Evolutionary conservation across 2,888 invertebrate species (phyloP), one percentile per base, ranked within the genome.

Genomic region (Augiades crinisus): DNA sequence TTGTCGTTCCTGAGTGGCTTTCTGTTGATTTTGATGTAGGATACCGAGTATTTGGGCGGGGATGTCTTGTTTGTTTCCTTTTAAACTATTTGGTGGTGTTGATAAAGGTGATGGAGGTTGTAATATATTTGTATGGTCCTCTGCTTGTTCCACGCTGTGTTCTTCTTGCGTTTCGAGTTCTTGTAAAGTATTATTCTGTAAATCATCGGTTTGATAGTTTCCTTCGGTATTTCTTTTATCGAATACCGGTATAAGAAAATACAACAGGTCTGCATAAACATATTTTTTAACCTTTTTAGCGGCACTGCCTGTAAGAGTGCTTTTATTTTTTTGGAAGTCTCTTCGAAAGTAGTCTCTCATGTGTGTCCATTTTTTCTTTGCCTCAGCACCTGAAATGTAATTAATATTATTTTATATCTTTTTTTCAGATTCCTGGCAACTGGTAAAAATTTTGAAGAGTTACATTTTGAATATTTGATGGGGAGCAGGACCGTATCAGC

Each of bases 381-480:
- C 8, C n/a, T 54, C 53, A 30, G 49, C 33, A 53, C 49, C 57
- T 55, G 47, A 50, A 54, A 54, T 38, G 37, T 31, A 38, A 37
- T 52, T 10, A 53, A 44, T n/a, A n/a, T n/a, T n/a, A n/a, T n/a
- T n/a, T n/a, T n/a, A n/a, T n/a, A n/a, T n/a, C 19, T 37, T 37
- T 17, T 17, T 58, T 57, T 53, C 57, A 58, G 58, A 58, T 62
- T 56, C 31, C 56, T 60, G 36, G 57, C 52, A 40, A 57, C 55
- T 41, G 57, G 57, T 41, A n/a, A 30, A 16, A 59, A 56, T 40
- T 58, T 56, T 45, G 36, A 58, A 59, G 58, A 58, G n/a, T 46
- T 59, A 45, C 14, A 53, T 2, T 37, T 37, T 43, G 57, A 56
- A n/a, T 59, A 37, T 57, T 7, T 51, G 13, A 47, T 59, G 54